Evolutionary conservation across 2,113 vertebrate genomes (phyloP).

Genomic region (Oryzias javanicus): DNA sequence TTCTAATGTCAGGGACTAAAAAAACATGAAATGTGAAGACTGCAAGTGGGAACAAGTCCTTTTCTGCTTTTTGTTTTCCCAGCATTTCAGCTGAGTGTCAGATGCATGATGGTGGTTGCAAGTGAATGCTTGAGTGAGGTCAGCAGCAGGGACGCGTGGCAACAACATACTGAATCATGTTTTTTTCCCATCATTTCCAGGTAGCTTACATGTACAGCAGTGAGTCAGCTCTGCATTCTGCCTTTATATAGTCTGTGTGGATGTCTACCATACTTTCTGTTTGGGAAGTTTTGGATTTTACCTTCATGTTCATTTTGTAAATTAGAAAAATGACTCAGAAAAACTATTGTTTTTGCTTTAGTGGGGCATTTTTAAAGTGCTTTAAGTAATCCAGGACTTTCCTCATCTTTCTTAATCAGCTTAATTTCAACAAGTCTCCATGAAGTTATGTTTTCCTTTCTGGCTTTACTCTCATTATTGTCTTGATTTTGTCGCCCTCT

Average conservation of each 20-base stretch:
- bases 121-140: background rate
- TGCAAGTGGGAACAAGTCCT: background rate
- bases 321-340: slow-evolving; percentile 10
- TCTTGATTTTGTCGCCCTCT: slow-evolving; percentile 13
- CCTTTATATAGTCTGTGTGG: background rate
- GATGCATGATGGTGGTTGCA: background rate
- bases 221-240: slow-evolving; percentile 13
- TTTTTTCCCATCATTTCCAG: background rate
- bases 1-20: background rate
- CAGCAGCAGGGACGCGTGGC: background rate
- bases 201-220: background rate
- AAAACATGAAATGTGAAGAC: slow-evolving; percentile 10
- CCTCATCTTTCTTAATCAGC: background rate
- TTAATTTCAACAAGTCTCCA: no score
- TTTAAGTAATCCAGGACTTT: slow-evolving; percentile 7
- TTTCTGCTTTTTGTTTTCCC: background rate
- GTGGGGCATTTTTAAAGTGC: background rate
- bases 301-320: background rate
- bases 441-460: no score
- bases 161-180: slow-evolving; percentile 17
- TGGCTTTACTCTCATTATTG: no score
- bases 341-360: background rate
- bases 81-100: background rate
- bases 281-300: slow-evolving; percentile 2
- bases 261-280: background rate